Evolutionary conservation across 2,797 vertebrate genomes (phyloP).

Genomic region (Mycteria americana): DNA sequence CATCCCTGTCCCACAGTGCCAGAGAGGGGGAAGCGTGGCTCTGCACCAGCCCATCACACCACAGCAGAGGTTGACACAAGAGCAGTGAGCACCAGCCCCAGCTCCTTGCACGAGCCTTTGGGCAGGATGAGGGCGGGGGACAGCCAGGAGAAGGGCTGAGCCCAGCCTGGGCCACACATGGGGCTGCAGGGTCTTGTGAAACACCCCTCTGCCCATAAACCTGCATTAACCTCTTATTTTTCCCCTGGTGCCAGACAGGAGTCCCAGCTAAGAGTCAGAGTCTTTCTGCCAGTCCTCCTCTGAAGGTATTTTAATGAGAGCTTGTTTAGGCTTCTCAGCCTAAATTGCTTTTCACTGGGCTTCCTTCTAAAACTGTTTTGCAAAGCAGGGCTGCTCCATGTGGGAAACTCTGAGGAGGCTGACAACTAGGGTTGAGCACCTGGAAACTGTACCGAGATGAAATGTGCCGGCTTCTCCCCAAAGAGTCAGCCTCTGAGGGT

Average conservation of each 20-base stretch:
- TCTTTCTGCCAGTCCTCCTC: neutral
- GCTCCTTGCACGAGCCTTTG: neutral
- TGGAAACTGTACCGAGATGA: accelerated
- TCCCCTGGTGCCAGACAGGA: neutral
- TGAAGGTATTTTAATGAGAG: neutral
- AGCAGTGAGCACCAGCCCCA: neutral
- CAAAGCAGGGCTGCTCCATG: accelerated
- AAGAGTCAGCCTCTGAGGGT: neutral
- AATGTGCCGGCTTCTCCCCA: neutral
- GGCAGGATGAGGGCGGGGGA: neutral
- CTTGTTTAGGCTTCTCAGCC: neutral
- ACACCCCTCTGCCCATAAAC: neutral
- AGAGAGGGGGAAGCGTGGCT: neutral
- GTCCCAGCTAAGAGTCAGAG: neutral
- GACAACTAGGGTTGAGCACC: neutral
- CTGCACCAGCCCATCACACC: neutral
- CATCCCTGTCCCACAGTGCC: neutral
- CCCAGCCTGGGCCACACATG: neutral
- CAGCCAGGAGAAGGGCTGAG: neutral
- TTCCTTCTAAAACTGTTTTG: neutral
- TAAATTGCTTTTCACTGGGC: neutral
- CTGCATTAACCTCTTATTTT: too few species aligned
- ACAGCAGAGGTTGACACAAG: neutral
- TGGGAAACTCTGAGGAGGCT: neutral
- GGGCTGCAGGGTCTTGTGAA: neutral